Conservation (phyloP, 92 coral and sea anemone species). For the Virgularia gustaviana region DNA sequence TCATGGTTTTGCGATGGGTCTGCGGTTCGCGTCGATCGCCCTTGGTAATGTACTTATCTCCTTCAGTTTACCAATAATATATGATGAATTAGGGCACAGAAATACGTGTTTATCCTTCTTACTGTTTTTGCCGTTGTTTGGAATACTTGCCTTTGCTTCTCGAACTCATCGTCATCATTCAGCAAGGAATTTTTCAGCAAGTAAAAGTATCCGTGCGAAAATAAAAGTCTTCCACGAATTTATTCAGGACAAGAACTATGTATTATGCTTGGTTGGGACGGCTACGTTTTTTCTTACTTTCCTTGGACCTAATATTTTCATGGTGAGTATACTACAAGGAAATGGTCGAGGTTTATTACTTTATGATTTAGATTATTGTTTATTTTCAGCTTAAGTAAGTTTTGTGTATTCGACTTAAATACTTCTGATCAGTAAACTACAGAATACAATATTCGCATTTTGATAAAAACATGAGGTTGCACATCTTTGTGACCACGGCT, state of each 20-base stretch:
- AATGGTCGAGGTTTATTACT: too few relatives aligned
- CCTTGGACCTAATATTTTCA: neutral
- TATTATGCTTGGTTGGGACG: neutral
- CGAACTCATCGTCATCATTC: too few relatives aligned
- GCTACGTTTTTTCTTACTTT: neutral
- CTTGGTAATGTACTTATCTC: neutral
- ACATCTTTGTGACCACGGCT: too few relatives aligned
- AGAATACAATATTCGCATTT: too few relatives aligned
- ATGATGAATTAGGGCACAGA: neutral
- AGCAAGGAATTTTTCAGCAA: neutral
- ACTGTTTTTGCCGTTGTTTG: neutral
- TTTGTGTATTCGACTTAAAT: too few relatives aligned
- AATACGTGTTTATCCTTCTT: neutral
- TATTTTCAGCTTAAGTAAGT: too few relatives aligned
- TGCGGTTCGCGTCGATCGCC: constrained; percentile 3
- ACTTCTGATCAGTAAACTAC: too few relatives aligned
- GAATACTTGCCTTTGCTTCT: neutral
- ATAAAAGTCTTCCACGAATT: neutral
- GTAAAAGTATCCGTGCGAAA: neutral
- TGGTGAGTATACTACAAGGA: constrained; percentile 8
- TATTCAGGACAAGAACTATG: neutral
- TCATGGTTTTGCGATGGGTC: constrained; percentile 11
- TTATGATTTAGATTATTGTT: too few relatives aligned
- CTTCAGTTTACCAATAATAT: neutral
- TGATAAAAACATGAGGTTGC: too few relatives aligned